Conservation (phyloP, 1,140 invertebrate genomes). For the Leguminivora glycinivorella region DNA sequence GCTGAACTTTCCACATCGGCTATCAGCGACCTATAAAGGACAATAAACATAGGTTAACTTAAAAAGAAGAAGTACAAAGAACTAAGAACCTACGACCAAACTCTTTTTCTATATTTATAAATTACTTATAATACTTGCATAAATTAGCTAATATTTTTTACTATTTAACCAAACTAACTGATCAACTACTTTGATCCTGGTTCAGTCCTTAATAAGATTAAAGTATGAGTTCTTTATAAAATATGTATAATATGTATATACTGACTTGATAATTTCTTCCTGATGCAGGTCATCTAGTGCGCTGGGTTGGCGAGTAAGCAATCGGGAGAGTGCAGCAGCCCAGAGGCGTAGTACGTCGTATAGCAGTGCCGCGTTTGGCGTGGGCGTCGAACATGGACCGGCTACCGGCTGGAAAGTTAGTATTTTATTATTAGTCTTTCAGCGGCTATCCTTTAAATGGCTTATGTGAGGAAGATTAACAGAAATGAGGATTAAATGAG, state of each 20-base stretch:
- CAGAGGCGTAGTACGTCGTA: constrained; percentile 59
- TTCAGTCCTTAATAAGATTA: background rate
- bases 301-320: constrained; percentile 40
- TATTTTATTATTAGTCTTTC: background rate
- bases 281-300: constrained; percentile 56
- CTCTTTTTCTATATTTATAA: no score
- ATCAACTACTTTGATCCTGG: no score
- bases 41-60: no score
- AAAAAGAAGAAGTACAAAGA: no score
- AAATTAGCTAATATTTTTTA: no score
- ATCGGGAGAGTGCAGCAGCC: constrained; percentile 43
- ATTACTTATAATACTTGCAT: no score
- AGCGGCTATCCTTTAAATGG: no score
- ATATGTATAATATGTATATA: no score
- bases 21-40: constrained; percentile 42
- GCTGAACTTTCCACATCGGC: constrained; percentile 36
- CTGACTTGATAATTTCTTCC: constrained; percentile 34
- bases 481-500: no score
- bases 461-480: no score
- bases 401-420: background rate
- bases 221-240: constrained; percentile 20
- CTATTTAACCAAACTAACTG: no score
- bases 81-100: no score
- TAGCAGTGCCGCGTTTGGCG: constrained; percentile 37
- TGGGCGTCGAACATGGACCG: constrained; percentile 24